Base-by-base conservation (phyloP, 2,888 invertebrate species). In the Lysandra bellargus region DNA sequence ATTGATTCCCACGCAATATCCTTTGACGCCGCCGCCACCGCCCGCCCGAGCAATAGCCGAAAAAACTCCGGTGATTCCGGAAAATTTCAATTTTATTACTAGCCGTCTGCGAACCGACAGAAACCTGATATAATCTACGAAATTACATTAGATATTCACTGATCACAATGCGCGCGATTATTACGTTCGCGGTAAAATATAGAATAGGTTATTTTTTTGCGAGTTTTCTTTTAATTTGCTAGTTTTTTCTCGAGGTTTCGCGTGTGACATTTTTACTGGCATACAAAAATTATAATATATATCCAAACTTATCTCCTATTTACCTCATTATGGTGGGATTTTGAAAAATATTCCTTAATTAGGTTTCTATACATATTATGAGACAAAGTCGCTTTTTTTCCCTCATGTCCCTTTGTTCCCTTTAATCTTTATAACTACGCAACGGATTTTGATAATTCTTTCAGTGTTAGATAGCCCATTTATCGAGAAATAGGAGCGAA, bases 1-100 rank as follows among this genome's bases (percentile, higher is more conserved):
- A 90, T 91, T 88, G 88, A 91, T 92, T 92, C 91, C 89, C 91
- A 92, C 90, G 91, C 91, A 93, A 93, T 92, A 93, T 92, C 90
- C 91, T 90, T 89, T 90, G 88, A 82, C 85, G 87, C 88, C 89
- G 37, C 69, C 64, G 64, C 30, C 61, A 2, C 7, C 61, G 2
- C 30, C 64, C 30, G 88, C 86, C 85, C 88, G 88, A 89, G 91
- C 90, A 92, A 92, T 92, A 93, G 92, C 88, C 88, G 89, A 89
- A 90, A 89, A 89, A 90, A 92, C 86, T 86, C 84, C 85, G 84
- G 86, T 87, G 86, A 85, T 86, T 87, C 85, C 85, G 86, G 86
- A 88, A 88, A 91, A 92, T 91, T 92, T 89, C 90, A 91, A 92
- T 94, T 93, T 92, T 86, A 91, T 92, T 91, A 91, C 86, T 85